Evolutionary conservation across 92 coral and sea anemone species (phyloP), one percentile per base, ranked within the genome.

Genomic region (Porites rus): DNA sequence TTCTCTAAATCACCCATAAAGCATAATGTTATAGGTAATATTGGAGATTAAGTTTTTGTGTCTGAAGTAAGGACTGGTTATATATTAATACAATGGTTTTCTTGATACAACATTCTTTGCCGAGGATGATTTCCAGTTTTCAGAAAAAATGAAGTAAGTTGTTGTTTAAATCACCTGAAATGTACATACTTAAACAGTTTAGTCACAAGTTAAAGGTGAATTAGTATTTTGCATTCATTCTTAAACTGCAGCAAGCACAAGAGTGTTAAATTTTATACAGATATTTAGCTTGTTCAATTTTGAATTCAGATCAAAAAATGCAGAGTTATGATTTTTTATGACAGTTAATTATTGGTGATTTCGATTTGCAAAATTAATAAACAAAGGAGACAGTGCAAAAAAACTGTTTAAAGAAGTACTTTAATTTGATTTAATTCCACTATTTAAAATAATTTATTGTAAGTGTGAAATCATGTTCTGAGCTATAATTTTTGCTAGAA

Each of bases 301-400:
- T 56, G 61, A 56, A 63, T 38, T 38, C 59, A 46, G 14, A 51
- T 25, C 21, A 6, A 14, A 59, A 22, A 16, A 9, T 53, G 64
- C 64, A 28, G 24, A 59, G 80, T 14, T 76, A 38, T 38, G 80
- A 59, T 76, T 76, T 76, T 76, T 25, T 54, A 22, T 3, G 61
- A 56, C 61, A 56, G 18, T 3, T 24, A 10, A 16, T 59, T 24
- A 25, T 54, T 19, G 4, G 21, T 24, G 52, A 28, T 76, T 38
- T 38, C 22, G 38, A 20, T 24, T 25, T 8, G 16, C 52, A 59
- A 7, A 59, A 21, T 6, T 14, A 46, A 56, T 38, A 38, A 38
- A 3, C 46, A 62, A 76, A 25, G 25, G 58, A 3, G 12, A 19
- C 54, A 51, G 61, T 56, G 4, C 11, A 8, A 56, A 56, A 56